Conservation (phyloP, 2,797 vertebrate species). For the Botia almorhae region DNA sequence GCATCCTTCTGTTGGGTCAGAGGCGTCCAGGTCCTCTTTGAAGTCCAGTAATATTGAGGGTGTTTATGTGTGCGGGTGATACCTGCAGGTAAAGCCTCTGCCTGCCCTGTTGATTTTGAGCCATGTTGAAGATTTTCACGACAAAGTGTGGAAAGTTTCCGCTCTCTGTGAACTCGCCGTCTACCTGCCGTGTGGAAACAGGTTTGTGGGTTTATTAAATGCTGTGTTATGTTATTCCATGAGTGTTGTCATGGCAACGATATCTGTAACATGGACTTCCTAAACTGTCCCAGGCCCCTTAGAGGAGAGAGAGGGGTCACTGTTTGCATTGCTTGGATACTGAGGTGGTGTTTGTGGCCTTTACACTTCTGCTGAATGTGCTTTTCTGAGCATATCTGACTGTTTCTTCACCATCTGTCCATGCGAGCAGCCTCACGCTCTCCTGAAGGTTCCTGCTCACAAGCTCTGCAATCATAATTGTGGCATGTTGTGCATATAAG, state of each 20-base stretch:
- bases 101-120: slow-evolving; percentile 53
- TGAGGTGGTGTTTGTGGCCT: slow-evolving; percentile 49
- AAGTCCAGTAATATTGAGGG: slow-evolving; percentile 36
- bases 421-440: not conserved
- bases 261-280: slow-evolving; percentile 45
- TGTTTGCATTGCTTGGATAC: slow-evolving; percentile 54
- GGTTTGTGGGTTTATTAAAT: slow-evolving; percentile 9
- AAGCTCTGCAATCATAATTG: not conserved
- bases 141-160: slow-evolving; percentile 59
- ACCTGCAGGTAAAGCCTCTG: slow-evolving; percentile 25
- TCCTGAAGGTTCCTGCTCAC: not conserved
- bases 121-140: slow-evolving; percentile 63
- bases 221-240: slow-evolving; percentile 23
- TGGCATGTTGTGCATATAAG: no score
- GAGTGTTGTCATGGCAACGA: slow-evolving; percentile 46
- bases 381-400: slow-evolving; percentile 28
- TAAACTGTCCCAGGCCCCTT: slow-evolving; percentile 5
- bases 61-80: slow-evolving; percentile 48
- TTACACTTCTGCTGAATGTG: slow-evolving; percentile 58
- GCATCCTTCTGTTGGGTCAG: slow-evolving; percentile 32
- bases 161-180: slow-evolving; percentile 46
- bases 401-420: slow-evolving; percentile 8
- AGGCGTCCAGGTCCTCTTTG: slow-evolving; percentile 30
- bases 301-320: slow-evolving; percentile 46
- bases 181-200: not conserved